These are phyloP conservation scores for Mus spretus DNA, from an alignment of 2,797 vertebrate genomes.

Conservation along the genomic window DNA sequence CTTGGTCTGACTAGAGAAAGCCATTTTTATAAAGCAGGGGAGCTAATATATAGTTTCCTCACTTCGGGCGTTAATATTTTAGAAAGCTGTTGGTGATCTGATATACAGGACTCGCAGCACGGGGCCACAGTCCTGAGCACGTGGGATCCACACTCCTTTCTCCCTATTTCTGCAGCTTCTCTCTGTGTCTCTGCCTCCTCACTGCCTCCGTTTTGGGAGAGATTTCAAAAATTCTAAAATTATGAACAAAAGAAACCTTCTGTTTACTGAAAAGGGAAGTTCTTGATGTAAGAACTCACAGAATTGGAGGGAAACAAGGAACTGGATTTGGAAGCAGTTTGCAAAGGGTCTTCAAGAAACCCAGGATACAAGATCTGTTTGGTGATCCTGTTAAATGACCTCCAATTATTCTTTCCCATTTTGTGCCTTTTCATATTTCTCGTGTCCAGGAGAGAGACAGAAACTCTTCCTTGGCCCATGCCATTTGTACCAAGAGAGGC, in stretches of 20 bases:
- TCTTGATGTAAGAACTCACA: neutral
- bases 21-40: neutral
- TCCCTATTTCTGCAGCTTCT: neutral
- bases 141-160: neutral
- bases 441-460: neutral
- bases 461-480: neutral
- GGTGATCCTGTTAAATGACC: neutral
- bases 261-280: slow-evolving; percentile 6
- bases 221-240: neutral
- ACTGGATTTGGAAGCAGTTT: neutral
- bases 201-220: neutral
- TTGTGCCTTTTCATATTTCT: slow-evolving; percentile 22
- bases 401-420: neutral
- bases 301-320: neutral
- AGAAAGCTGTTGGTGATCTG: neutral
- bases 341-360: neutral
- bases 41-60: neutral
- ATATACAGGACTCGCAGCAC: neutral
- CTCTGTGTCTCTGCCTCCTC: neutral
- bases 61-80: neutral
- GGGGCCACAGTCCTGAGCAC: neutral
- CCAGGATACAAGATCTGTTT: neutral
- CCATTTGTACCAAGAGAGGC: neutral
- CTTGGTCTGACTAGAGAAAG: neutral
- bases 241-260: slow-evolving; percentile 9